These are phyloP conservation scores for Sphaerophoria rueppellii DNA, from an alignment of 2,888 invertebrate genomes.

Conservation along the genomic window DNA sequence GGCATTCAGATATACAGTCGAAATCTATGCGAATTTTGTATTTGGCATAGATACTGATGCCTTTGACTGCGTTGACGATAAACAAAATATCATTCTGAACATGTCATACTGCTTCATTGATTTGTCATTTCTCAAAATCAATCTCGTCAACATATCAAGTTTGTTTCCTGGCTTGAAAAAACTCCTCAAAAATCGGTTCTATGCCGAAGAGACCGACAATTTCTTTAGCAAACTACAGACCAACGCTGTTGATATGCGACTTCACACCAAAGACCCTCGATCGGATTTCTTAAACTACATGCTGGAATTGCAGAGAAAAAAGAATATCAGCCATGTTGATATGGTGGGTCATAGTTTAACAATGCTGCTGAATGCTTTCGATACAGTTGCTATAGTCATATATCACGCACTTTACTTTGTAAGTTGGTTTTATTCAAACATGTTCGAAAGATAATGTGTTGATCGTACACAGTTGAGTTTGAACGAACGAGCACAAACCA, in stretches of 20 bases:
- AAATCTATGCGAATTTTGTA: slow-evolving; percentile 77
- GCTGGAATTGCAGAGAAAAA: slow-evolving; percentile 78
- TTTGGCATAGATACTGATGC: slow-evolving; percentile 79
- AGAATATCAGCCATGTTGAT: slow-evolving; percentile 76
- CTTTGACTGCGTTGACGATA: slow-evolving; percentile 67
- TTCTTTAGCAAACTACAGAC: slow-evolving; percentile 77
- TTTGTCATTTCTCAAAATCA: slow-evolving; percentile 73
- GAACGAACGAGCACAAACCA: slow-evolving; percentile 75
- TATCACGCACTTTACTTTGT: slow-evolving; percentile 72
- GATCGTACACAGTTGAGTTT: slow-evolving; percentile 74
- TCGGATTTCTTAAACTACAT: slow-evolving; percentile 78
- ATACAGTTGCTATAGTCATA: slow-evolving; percentile 77
- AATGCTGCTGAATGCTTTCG: slow-evolving; percentile 79
- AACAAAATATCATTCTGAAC: slow-evolving; percentile 72
- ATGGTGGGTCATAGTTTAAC: slow-evolving; percentile 78
- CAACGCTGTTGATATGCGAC: slow-evolving; percentile 77
- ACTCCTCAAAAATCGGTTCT: slow-evolving; percentile 75
- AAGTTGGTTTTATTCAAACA: neutral
- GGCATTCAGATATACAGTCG: slow-evolving; percentile 76
- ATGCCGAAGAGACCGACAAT: slow-evolving; percentile 85
- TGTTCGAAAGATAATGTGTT: no score
- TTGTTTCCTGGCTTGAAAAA: slow-evolving; percentile 75
- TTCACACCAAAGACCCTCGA: slow-evolving; percentile 73
- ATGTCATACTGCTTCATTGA: slow-evolving; percentile 75
- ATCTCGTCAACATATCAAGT: slow-evolving; percentile 74